Base-by-base conservation (phyloP, 2,113 vertebrate genomes). In the Leptosomus discolor region DNA sequence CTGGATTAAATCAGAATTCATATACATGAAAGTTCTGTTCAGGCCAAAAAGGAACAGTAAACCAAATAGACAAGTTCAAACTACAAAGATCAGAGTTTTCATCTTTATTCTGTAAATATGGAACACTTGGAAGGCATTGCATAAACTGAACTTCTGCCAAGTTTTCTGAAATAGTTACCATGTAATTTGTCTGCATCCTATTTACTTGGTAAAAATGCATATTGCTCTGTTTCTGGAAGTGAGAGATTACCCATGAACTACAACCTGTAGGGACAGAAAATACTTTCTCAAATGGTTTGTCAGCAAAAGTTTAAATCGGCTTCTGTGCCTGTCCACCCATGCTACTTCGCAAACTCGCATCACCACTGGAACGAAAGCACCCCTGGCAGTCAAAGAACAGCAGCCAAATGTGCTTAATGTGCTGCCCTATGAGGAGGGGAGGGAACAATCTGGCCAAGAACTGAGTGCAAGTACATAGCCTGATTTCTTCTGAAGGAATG, bases 91-190 rank as follows among this genome's bases (percentile, higher is more conserved):
- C 68, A 95, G 97, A 95, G 64, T 92, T 95, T 96, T 97, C 92
- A 80, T 97, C 97, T 97, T 97, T 96, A 92, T 96, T 92, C 94
- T 98, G 89, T 90, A 93, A 92, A 96, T 97, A 90, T 81, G 94
- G 94, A 97, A 96, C 78, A 61, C 92, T 90, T 97, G 97, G 97
- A 97, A 97, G 96, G 94, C 95, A 67, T 97, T 97, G 96, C 50
- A 30, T 97, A 96, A 96, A 86, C 46, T 69, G 90, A 97, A 95
- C 88, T 94, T 93, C 92, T 85, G 97, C 97, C 96, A 97, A 37
- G 88, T 90, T 97, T 97, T 96, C 96, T 97, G 94, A 97, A 95
- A 88, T 86, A 95, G 91, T 96, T 92, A 53, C 87, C 70, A 87
- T 97, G 94, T 91, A 92, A 92, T 93, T 75, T 94, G 88, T 97